Percentiles rank a stretch among this genome's conserved stretches.
phyloP scores from a whole-genome alignment of 2,888 invertebrate species.

The Operophtera brumata region DNA sequence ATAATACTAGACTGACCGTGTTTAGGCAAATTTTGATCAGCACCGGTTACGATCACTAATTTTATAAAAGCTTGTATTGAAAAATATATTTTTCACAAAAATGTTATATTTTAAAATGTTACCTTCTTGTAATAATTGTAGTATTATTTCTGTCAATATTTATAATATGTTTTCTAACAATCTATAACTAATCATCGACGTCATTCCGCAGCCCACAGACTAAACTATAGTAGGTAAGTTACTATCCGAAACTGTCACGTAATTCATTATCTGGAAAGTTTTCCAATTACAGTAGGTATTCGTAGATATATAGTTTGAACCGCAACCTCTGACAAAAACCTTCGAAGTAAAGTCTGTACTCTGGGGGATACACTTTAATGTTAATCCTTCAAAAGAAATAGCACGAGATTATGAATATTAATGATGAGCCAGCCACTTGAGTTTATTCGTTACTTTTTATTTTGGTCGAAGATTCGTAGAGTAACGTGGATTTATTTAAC shows the following conservation, averaged over 20 bases:
- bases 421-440: neutral
- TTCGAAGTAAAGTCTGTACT: neutral
- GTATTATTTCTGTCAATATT: too few relatives aligned
- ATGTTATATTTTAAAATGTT: too few relatives aligned
- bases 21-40: too few relatives aligned
- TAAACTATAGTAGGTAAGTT: neutral
- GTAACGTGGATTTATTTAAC: too few relatives aligned
- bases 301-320: slow-evolving; percentile 11
- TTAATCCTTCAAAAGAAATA: slow-evolving; percentile 10
- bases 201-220: neutral
- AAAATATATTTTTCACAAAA: too few relatives aligned
- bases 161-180: too few relatives aligned
- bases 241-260: slow-evolving; percentile 8
- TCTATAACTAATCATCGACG: too few relatives aligned
- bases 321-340: neutral
- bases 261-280: slow-evolving; percentile 16
- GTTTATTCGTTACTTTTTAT: neutral
- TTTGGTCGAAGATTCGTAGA: too few relatives aligned
- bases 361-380: slow-evolving; percentile 2
- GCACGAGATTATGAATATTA: slow-evolving; percentile 13
- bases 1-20: too few relatives aligned
- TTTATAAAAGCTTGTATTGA: too few relatives aligned
- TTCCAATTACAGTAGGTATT: slow-evolving; percentile 15
- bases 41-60: too few relatives aligned
- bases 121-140: too few relatives aligned